Percentiles rank a stretch among this genome's conserved stretches.
Evolutionary conservation across 2,797 vertebrate genomes (phyloP).

Genomic region (Urophycis tenuis): DNA sequence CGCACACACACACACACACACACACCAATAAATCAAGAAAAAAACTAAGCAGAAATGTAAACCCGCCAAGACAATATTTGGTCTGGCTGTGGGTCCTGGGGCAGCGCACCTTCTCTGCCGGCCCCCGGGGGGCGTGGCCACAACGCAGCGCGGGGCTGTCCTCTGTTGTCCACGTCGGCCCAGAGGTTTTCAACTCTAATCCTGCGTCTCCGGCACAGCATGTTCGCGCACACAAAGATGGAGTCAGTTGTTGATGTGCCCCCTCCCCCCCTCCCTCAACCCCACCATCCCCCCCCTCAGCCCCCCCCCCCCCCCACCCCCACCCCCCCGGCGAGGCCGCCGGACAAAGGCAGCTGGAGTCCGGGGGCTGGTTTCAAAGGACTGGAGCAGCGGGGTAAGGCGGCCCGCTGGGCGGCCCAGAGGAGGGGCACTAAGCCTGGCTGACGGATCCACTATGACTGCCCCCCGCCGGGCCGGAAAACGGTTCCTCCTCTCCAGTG

Average conservation of each 20-base stretch:
- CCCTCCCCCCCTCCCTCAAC: slow-evolving; percentile 27
- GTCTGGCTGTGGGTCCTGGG: neutral
- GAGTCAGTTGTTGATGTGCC: slow-evolving; percentile 64
- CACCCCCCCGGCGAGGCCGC: slow-evolving; percentile 28
- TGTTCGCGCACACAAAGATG: slow-evolving; percentile 65
- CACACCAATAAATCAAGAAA: too few relatives aligned
- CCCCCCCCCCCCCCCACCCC: slow-evolving; percentile 37
- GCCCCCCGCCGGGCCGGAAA: slow-evolving; percentile 59
- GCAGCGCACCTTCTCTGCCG: neutral
- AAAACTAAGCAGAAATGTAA: too few relatives aligned
- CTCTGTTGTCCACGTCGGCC: slow-evolving; percentile 30
- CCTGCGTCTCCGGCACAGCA: slow-evolving; percentile 43
- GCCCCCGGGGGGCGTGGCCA: slow-evolving; percentile 30
- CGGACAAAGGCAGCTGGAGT: slow-evolving; percentile 60
- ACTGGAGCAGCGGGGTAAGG: slow-evolving; percentile 32
- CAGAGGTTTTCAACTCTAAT: slow-evolving; percentile 48
- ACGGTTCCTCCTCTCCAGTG: slow-evolving; percentile 45
- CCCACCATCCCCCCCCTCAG: too few relatives aligned
- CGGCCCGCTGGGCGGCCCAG: slow-evolving; percentile 61
- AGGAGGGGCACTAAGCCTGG: slow-evolving; percentile 60
- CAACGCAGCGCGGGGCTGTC: slow-evolving; percentile 34
- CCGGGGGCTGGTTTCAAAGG: slow-evolving; percentile 63
- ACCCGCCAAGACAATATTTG: too few relatives aligned
- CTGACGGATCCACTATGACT: slow-evolving; percentile 66
- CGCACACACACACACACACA: too few relatives aligned